phyloP scores from a whole-genome alignment of 2,797 vertebrate genomes.

The Pelobates cultripes region DNA sequence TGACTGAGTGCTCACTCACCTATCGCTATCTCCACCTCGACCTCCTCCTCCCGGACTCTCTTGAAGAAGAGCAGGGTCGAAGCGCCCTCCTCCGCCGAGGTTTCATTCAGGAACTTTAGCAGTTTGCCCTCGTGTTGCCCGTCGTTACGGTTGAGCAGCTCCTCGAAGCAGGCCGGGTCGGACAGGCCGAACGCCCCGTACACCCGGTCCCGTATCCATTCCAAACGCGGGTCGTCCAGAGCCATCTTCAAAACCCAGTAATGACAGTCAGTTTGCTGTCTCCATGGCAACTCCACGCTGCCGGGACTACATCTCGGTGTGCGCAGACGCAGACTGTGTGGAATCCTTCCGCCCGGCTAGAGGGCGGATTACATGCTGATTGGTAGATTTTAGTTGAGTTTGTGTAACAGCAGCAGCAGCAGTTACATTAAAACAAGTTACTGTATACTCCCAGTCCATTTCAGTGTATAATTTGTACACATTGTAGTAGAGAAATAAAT shows the following conservation, averaged over 20 bases:
- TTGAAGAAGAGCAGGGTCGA: conserved; percentile 77
- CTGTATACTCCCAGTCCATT: no score
- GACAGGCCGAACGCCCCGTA: conserved; percentile 68
- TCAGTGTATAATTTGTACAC: no score
- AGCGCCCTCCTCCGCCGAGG: conserved; percentile 58
- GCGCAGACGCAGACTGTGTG: not conserved
- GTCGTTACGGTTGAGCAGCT: conserved; percentile 76
- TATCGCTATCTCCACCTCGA: conserved; percentile 65
- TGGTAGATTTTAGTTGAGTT: no score
- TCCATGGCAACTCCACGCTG: conserved; percentile 28
- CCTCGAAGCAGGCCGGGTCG: conserved; percentile 74
- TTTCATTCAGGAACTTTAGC: conserved; percentile 65
- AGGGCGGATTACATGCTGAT: no score
- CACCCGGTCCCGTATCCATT: conserved; percentile 81
- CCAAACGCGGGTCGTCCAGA: conserved; percentile 80
- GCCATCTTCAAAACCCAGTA: conserved; percentile 63
- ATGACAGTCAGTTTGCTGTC: not conserved
- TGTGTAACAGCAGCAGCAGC: no score
- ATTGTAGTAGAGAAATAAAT: no score
- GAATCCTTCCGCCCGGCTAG: no score
- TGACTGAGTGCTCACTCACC: conserved; percentile 65
- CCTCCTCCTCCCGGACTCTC: conserved; percentile 67
- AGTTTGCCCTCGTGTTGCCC: conserved; percentile 64
- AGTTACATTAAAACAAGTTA: no score
- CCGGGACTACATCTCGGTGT: not conserved